A percentile compares a stretch with the other conserved stretches of the same genome.
phyloP scores from a whole-genome alignment of 2,888 invertebrate species.

The Graphium colonna region DNA sequence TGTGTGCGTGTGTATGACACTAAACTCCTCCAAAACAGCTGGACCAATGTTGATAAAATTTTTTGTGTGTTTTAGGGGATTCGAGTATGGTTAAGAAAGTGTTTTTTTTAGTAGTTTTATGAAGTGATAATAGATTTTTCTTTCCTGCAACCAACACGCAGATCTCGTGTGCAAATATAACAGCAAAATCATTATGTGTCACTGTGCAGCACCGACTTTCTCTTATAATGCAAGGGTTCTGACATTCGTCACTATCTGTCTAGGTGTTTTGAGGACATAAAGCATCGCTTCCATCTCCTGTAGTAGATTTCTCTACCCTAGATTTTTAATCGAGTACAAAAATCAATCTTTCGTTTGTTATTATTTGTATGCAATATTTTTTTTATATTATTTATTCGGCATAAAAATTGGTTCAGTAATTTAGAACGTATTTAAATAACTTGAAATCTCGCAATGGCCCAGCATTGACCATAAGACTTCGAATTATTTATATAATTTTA shows the following conservation, averaged over 20 bases:
- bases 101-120: too few species aligned
- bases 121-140: too few species aligned
- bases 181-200: slow-evolving; percentile 4
- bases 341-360: neutral
- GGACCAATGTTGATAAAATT: too few species aligned
- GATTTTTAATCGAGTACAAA: neutral
- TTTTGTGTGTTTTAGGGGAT: too few species aligned
- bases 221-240: slow-evolving; percentile 13
- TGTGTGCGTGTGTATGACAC: too few species aligned
- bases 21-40: too few species aligned
- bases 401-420: neutral
- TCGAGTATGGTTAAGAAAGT: too few species aligned
- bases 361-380: neutral
- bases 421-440: neutral
- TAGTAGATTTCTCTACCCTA: neutral
- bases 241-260: slow-evolving; percentile 5
- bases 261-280: neutral
- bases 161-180: neutral
- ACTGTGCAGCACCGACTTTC: slow-evolving; percentile 1
- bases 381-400: neutral
- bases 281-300: neutral
- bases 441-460: neutral
- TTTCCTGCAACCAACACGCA: neutral
- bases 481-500: neutral
- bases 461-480: too few species aligned